Evolutionary conservation across 2,888 invertebrate species (phyloP).

Genomic region (Boloria selene): DNA sequence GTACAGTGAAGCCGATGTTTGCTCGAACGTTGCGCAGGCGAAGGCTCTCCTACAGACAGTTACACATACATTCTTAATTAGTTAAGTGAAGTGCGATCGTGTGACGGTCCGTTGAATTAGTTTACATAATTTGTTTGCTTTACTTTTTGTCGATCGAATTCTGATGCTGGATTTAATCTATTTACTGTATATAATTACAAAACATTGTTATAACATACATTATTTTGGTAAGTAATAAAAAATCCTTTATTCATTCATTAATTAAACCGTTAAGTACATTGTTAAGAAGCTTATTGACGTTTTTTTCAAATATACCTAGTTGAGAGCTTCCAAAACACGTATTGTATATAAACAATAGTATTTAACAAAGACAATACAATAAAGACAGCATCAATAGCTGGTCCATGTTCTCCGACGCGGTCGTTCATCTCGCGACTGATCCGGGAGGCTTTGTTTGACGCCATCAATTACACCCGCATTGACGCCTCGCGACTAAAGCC

Average conservation of each 20-base stretch:
- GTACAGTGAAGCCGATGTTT: slow-evolving; percentile 15
- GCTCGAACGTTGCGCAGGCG: neutral
- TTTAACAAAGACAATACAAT: neutral
- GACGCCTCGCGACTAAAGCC: slow-evolving; percentile 1
- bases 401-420: neutral
- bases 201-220: too few species aligned
- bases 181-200: too few species aligned
- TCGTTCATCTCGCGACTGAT: slow-evolving; percentile 19
- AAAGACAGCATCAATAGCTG: slow-evolving; percentile 5
- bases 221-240: too few species aligned
- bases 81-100: slow-evolving; percentile 22
- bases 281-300: too few species aligned
- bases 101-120: slow-evolving; percentile 11
- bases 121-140: slow-evolving; percentile 4
- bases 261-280: too few species aligned
- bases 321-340: too few species aligned
- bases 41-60: neutral
- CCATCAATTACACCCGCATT: slow-evolving; percentile 6
- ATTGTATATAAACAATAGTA: too few species aligned
- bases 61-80: slow-evolving; percentile 26
- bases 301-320: too few species aligned
- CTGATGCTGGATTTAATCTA: too few species aligned
- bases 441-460: slow-evolving; percentile 14
- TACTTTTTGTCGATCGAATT: too few species aligned
- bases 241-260: too few species aligned